Base-by-base conservation (phyloP, 2,888 invertebrate species). In the Aelia acuminata region DNA sequence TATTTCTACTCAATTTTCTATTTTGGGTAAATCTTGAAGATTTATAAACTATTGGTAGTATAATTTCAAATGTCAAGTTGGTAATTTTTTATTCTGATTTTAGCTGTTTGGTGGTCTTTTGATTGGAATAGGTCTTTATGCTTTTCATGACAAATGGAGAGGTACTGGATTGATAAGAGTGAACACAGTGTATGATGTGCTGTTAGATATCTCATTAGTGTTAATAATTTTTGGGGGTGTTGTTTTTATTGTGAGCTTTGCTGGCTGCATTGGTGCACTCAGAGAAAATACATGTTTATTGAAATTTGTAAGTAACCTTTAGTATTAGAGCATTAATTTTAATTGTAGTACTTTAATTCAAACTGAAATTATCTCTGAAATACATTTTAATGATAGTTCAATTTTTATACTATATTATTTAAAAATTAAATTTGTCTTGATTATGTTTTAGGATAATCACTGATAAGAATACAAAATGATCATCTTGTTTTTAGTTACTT, bases 161-260 rank as follows among this genome's bases (percentile, higher is more conserved):
- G 90, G 90, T 35, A 96, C 96, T 39, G 97, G 97, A 90, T 95
- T 96, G 91, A 95, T 97, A 57, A 95, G 96, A 92, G 93, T 96
- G 91, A 96, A 97, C 91, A 97, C 96, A 87, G 94, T 98, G 20
- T 98, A 98, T 92, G 98, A 98, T 93, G 95, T 98, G 63, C 93
- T 98, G 87, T 93, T 98, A 88, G 98, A 98, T 92, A 96, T 98
- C 91, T 98, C 98, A 43, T 93, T 98, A 89, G 95, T 98, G 88
- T 95, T 98, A 93, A 96, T 98, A n/a, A 94, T 98, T 89, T 95
- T 97, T 89, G 98, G 98, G 4, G 95, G 95, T 50, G 95, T 98
- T 13, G 96, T 98, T n/a, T 98, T 98, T 92, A 94, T 97, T 87
- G 97, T 98, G 88, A 98, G 98, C 92, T 98, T 98, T 92, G 96